Percentiles rank a stretch among this genome's conserved stretches.
phyloP scores from a whole-genome alignment of 2,113 vertebrate genomes.

The Cynocephalus volans region DNA sequence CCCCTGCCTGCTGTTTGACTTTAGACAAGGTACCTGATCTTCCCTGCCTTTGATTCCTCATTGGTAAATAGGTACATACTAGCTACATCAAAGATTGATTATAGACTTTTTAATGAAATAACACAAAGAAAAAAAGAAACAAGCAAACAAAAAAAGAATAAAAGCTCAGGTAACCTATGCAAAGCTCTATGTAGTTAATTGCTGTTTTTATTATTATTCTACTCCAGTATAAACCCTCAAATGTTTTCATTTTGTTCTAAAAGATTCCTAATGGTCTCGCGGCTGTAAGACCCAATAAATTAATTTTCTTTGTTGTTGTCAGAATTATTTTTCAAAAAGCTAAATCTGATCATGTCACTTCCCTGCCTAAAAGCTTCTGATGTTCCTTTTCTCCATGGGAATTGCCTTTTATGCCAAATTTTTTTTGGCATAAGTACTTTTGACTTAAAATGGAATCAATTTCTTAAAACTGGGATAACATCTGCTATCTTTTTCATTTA shows the following conservation, averaged over 20 bases:
- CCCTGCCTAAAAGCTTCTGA: neutral
- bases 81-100: neutral
- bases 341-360: neutral
- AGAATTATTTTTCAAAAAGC: constrained; percentile 47
- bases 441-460: constrained; percentile 39
- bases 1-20: neutral
- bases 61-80: neutral
- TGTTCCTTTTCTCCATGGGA: neutral
- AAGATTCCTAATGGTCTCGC: neutral
- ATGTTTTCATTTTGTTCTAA: neutral
- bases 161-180: neutral
- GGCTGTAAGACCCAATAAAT: neutral
- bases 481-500: constrained; percentile 2
- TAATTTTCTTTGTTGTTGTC: neutral
- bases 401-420: constrained; percentile 8
- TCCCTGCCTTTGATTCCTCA: constrained; percentile 11
- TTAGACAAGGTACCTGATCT: neutral
- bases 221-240: neutral
- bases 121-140: neutral
- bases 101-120: constrained; percentile 12
- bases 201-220: neutral
- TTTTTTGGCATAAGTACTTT: too few relatives aligned
- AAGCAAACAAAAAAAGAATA: neutral
- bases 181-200: neutral
- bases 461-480: neutral